These are phyloP conservation scores for Phymanthus crucifer DNA, from an alignment of 92 coral and sea anemone species.

Conservation along the genomic window DNA sequence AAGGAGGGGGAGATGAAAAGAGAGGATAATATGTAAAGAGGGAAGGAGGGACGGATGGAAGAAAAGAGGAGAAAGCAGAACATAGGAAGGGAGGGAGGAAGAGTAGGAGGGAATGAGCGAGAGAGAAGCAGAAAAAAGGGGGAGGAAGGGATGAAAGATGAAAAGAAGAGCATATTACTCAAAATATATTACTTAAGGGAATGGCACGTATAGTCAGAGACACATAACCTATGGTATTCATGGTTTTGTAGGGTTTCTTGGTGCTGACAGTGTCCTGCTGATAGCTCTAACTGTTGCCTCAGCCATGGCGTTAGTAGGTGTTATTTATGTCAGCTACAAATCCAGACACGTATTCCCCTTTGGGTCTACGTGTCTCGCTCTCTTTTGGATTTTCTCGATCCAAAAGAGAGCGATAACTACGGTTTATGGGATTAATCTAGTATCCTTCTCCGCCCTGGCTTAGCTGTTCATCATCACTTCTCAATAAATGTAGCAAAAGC, in stretches of 20 bases:
- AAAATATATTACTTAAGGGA: too few species aligned
- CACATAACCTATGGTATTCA: neutral
- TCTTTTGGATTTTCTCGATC: neutral
- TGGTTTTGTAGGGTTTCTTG: slow-evolving; percentile 18
- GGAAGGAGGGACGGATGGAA: neutral
- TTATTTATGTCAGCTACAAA: slow-evolving; percentile 58
- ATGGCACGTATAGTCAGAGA: neutral
- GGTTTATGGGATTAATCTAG: too few species aligned
- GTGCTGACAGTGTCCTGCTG: slow-evolving; percentile 34
- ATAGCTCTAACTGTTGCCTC: slow-evolving; percentile 83
- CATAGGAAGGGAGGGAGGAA: neutral
- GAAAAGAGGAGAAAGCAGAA: neutral
- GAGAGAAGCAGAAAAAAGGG: too few species aligned
- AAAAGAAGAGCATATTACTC: too few species aligned
- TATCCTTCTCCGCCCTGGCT: too few species aligned
- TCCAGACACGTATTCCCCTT: slow-evolving; percentile 24
- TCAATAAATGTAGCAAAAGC: too few species aligned
- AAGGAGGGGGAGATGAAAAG: neutral
- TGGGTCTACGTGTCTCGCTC: slow-evolving; percentile 18
- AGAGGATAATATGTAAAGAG: too few species aligned
- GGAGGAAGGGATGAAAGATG: too few species aligned
- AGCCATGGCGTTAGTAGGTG: slow-evolving; percentile 71
- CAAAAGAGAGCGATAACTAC: too few species aligned
- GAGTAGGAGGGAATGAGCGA: too few species aligned
- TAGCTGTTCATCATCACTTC: too few species aligned